These are phyloP conservation scores for Augochlora pura DNA, from an alignment of 1,140 invertebrate species.

Conservation along the genomic window DNA sequence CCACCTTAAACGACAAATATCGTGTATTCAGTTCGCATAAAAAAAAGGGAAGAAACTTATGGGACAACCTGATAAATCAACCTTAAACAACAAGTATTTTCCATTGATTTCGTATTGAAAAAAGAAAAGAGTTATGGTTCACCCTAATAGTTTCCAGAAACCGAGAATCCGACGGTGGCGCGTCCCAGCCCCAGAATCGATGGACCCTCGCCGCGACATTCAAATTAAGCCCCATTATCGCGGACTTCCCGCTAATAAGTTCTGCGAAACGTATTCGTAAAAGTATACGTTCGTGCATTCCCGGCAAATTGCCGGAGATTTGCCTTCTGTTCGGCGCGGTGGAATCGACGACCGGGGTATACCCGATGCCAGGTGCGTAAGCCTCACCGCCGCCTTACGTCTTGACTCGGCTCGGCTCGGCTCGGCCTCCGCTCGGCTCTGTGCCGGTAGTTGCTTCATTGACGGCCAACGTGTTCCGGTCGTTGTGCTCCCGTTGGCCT, in stretches of 20 bases:
- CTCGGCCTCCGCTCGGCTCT: too few relatives aligned
- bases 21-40: too few relatives aligned
- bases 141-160: too few relatives aligned
- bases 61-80: too few relatives aligned
- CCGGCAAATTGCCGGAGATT: constrained; percentile 9
- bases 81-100: too few relatives aligned
- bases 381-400: too few relatives aligned
- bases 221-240: constrained; percentile 22
- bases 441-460: constrained; percentile 23
- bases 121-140: too few relatives aligned
- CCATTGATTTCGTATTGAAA: too few relatives aligned
- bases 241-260: constrained; percentile 10
- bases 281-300: constrained; percentile 3
- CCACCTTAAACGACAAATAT: too few relatives aligned
- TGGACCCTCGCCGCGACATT: background rate
- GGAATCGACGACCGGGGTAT: too few relatives aligned
- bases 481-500: constrained; percentile 40
- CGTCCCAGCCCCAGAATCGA: background rate
- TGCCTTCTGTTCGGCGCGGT: background rate
- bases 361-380: background rate
- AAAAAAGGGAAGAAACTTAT: too few relatives aligned
- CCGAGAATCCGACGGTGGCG: too few relatives aligned
- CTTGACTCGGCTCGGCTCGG: background rate
- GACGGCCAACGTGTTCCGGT: constrained; percentile 34
- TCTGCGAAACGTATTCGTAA: background rate